Conservation (phyloP, 2,888 invertebrate species). For the Ischnus inquisitorius region DNA sequence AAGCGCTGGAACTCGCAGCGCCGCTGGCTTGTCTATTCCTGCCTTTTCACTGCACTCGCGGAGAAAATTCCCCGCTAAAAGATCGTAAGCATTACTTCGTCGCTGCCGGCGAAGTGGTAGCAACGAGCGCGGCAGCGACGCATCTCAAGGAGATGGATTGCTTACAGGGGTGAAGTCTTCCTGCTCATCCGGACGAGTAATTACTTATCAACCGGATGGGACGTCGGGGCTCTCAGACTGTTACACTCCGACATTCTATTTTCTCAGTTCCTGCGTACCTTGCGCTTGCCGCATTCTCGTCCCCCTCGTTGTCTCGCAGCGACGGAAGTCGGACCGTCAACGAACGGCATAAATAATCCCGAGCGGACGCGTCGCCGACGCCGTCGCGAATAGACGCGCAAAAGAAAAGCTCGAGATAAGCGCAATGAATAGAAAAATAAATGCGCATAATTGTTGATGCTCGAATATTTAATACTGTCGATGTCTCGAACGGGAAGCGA, state of each 20-base stretch:
- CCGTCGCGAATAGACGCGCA: conserved; percentile 18
- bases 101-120: conserved; percentile 32
- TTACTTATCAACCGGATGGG: conserved; percentile 72
- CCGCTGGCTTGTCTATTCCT: conserved; percentile 31
- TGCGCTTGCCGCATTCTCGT: conserved; percentile 19
- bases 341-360: conserved; percentile 60
- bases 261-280: conserved; percentile 15
- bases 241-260: conserved; percentile 49
- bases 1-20: conserved; percentile 28
- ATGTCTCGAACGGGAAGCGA: background rate
- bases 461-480: conserved; percentile 15
- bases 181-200: conserved; percentile 68
- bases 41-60: conserved; percentile 51
- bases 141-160: conserved; percentile 67
- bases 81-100: conserved; percentile 40
- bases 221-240: conserved; percentile 60
- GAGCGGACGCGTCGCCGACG: conserved; percentile 30
- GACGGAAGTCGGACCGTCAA: conserved; percentile 55
- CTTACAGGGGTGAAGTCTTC: conserved; percentile 62
- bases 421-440: conserved; percentile 11
- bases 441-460: background rate
- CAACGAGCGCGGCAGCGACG: conserved; percentile 30
- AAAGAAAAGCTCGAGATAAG: conserved; percentile 6
- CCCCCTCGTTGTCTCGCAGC: background rate
- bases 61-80: conserved; percentile 47